Evolutionary conservation across 2,113 vertebrate genomes (phyloP).

Genomic region (Oxygymnocypris stewartii): DNA sequence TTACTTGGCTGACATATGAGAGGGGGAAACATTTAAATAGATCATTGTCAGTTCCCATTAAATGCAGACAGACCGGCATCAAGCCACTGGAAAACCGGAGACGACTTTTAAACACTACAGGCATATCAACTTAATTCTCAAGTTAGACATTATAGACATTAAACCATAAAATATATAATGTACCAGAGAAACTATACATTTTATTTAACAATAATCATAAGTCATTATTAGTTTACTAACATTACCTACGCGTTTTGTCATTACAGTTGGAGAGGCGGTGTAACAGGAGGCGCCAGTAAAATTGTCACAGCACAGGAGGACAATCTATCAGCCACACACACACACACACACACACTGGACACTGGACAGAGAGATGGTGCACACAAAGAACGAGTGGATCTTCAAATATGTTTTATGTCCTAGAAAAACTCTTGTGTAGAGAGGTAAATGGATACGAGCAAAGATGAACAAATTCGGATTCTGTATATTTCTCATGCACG

Average conservation of each 20-base stretch:
- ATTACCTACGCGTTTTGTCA: neutral
- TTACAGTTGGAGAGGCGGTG: neutral
- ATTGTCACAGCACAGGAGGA: neutral
- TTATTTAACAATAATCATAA: neutral
- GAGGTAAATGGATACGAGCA: constrained; percentile 38
- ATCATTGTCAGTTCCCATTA: constrained; percentile 41
- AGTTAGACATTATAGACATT: neutral
- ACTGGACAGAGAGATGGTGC: constrained; percentile 29
- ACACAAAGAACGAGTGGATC: neutral
- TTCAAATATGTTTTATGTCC: neutral
- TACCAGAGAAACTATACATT: neutral
- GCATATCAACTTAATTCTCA: neutral
- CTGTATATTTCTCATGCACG: constrained; percentile 3
- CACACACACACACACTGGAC: neutral
- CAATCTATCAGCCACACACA: neutral
- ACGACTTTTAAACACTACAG: neutral
- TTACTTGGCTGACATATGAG: constrained; percentile 33
- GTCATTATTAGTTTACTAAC: neutral
- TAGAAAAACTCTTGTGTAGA: neutral
- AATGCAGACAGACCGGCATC: constrained; percentile 28
- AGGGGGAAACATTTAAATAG: constrained; percentile 51
- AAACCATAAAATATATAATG: neutral
- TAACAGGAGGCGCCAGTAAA: neutral
- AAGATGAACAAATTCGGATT: constrained; percentile 44
- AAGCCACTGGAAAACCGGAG: neutral